These are phyloP conservation scores for Pseudopipra pipra DNA, from an alignment of 2,113 vertebrate species.

Conservation along the genomic window DNA sequence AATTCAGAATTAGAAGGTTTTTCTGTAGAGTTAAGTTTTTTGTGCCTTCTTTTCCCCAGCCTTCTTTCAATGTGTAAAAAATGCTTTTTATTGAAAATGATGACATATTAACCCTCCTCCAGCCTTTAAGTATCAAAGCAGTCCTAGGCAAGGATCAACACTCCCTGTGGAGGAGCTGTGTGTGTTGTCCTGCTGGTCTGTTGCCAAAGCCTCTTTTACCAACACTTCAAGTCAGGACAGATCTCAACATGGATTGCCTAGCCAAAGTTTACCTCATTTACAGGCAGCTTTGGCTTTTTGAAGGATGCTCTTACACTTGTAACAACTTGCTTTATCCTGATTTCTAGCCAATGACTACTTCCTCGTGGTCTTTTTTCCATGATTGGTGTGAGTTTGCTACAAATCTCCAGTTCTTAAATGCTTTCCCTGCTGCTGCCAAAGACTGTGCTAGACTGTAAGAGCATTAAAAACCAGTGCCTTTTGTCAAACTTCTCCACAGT, in stretches of 20 bases:
- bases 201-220: not conserved
- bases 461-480: not conserved
- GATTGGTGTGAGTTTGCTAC: conserved; percentile 5
- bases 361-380: not conserved
- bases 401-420: conserved; percentile 25
- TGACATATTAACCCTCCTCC: not conserved
- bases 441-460: not conserved
- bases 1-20: not conserved
- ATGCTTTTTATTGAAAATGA: not conserved
- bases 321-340: not conserved
- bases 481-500: not conserved
- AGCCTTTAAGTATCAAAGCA: not conserved
- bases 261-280: not conserved
- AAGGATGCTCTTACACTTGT: not conserved
- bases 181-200: not conserved
- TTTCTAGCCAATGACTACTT: not conserved
- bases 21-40: not conserved
- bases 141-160: not conserved
- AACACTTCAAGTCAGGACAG: not conserved
- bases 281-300: conserved; percentile 20
- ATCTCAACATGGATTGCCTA: not conserved
- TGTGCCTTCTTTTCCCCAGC: not conserved
- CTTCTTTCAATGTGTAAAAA: not conserved
- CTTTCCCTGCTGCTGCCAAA: not conserved
- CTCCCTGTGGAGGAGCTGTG: not conserved